A percentile compares a stretch with the other conserved stretches of the same genome.
phyloP scores from a whole-genome alignment of 2,113 vertebrate genomes.

The Bothrops jararaca region DNA sequence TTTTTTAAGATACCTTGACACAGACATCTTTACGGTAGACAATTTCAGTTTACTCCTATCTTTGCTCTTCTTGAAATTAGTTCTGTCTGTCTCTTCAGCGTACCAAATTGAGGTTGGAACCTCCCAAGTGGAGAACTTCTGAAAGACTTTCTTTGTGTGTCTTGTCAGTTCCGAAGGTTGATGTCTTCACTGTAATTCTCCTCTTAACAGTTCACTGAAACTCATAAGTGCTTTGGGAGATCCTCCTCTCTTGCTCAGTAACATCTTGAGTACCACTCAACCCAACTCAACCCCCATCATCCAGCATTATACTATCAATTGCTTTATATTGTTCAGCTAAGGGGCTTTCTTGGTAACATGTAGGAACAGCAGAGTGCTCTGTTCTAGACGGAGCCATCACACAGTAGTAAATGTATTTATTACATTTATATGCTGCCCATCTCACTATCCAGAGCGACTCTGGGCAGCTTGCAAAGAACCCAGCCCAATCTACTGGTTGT shows the following conservation, averaged over 20 bases:
- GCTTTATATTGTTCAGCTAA: not conserved
- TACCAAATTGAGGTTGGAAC: not conserved
- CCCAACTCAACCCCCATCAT: not conserved
- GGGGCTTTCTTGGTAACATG: not conserved
- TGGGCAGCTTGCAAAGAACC: not conserved
- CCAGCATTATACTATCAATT: not conserved
- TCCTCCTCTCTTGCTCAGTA: not conserved
- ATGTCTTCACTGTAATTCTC: not conserved
- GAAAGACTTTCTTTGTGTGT: not conserved
- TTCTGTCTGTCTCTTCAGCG: not conserved
- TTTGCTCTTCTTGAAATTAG: not conserved
- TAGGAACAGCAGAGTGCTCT: not conserved
- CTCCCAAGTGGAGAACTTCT: not conserved
- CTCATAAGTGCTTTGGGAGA: not conserved
- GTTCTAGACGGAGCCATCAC: not conserved
- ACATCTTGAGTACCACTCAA: not conserved
- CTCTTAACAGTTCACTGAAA: not conserved
- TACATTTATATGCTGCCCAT: not conserved
- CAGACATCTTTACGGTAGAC: not conserved
- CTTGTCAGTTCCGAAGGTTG: not conserved
- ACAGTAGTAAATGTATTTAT: not conserved
- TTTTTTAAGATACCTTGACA: not conserved
- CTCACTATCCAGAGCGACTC: not conserved
- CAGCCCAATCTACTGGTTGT: too few relatives aligned
- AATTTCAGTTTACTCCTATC: not conserved